Conservation (phyloP, 2,113 vertebrate genomes). For the Bufo bufo region DNA sequence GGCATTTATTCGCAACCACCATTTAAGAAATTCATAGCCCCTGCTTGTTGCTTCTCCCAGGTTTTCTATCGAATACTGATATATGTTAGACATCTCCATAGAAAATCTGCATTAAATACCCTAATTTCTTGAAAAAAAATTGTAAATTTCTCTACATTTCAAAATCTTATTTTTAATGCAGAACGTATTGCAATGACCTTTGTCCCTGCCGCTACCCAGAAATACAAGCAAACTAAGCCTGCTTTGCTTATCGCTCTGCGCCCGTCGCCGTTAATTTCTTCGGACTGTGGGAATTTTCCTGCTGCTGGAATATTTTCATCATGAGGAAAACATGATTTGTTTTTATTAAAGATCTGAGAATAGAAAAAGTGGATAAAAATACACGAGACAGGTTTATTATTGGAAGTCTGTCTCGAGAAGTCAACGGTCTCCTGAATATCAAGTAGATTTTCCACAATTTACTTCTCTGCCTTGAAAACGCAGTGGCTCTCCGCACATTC, state of each 20-base stretch:
- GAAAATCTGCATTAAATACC: no score
- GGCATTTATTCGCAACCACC: no score
- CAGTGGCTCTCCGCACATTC: neutral
- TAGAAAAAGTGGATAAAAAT: constrained; percentile 48
- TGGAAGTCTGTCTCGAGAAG: constrained; percentile 17
- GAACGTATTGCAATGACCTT: neutral
- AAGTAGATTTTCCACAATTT: neutral
- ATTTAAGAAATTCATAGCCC: no score
- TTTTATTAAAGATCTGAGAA: constrained; percentile 49
- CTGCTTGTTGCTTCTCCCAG: no score
- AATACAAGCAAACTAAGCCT: neutral
- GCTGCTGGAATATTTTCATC: constrained; percentile 45
- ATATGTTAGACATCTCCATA: no score
- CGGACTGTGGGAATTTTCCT: constrained; percentile 48
- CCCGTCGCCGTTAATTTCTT: neutral
- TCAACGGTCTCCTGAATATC: neutral
- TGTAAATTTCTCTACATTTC: no score
- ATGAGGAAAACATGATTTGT: constrained; percentile 42
- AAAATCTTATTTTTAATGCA: neutral
- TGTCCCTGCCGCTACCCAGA: neutral
- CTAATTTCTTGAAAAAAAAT: no score
- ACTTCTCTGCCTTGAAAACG: neutral
- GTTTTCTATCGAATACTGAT: no score
- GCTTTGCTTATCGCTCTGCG: constrained; percentile 22
- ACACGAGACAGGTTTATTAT: constrained; percentile 43